Conservation (phyloP, 2,113 vertebrate genomes). For the Tragelaphus strepsiceros region DNA sequence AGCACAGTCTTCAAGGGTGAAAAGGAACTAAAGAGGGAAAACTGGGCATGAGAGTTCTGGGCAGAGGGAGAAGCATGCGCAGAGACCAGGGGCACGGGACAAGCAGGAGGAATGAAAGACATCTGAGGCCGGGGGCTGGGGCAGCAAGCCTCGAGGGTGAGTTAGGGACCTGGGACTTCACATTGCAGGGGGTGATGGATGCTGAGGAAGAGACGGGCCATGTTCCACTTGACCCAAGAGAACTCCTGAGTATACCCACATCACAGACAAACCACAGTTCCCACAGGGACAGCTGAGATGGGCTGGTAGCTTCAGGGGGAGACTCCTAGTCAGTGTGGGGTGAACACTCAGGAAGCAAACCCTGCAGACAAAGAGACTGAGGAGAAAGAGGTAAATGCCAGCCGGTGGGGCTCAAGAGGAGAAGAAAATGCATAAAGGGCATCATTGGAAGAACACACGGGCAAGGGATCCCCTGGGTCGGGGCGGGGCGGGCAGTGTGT, state of each 20-base stretch:
- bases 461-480: neutral
- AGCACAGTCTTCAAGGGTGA: neutral
- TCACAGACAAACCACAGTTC: neutral
- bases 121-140: accelerated
- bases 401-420: neutral
- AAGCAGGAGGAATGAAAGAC: neutral
- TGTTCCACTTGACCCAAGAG: neutral
- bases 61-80: neutral
- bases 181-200: neutral
- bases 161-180: neutral
- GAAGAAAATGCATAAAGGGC: neutral
- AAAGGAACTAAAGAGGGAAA: neutral
- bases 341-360: neutral
- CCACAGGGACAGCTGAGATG: accelerated
- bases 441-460: accelerated
- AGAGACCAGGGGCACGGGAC: neutral
- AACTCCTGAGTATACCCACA: neutral
- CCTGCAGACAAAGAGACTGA: neutral
- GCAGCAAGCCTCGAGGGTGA: accelerated
- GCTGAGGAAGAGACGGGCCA: neutral
- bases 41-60: neutral
- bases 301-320: accelerated
- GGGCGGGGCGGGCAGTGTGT: neutral
- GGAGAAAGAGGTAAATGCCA: neutral
- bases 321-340: neutral